Evolutionary conservation across 2,888 invertebrate genomes (phyloP), one percentile per base, ranked within the genome.

Genomic region (Erpobdella octoculata): DNA sequence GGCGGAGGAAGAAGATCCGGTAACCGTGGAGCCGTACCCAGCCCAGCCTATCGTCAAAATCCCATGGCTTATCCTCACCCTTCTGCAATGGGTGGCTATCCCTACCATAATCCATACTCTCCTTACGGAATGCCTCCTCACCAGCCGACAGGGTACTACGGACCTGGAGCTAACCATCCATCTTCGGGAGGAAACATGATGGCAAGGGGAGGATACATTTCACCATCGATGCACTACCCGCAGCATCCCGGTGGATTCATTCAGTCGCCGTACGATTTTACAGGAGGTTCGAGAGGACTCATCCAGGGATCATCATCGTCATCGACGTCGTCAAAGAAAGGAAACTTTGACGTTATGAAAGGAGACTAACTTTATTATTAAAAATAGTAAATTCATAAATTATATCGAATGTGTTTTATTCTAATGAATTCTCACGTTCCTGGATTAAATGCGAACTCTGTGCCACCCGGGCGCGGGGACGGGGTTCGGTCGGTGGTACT

Each of bases 81-180:
- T 21, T 66, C 71, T 8, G 38, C 62, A 18, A 66, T 71, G 66
- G 36, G 35, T n/a, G 53, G 53, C 5, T 71, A 65, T 21, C 58
- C 65, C 15, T 66, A 65, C 53, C 36, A 65, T 28, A 36, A 65
- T n/a, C 71, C 71, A n/a, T 72, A 72, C 69, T 35, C 37, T 8
- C 46, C 61, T 18, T 68, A 72, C 62, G 53, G 35, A 21, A 25
- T 35, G 36, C 59, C 36, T 1, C 58, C 69, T 2, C 69, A 62
- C 33, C 62, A 31, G 33, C 33, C 33, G 1, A 31, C 31, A n/a
- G 31, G 35, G 6, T 62, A 62, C n/a, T 35, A 31, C 31, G 62
- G 62, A 21, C 28, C 62, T 8, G 35, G 62, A 8, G 28, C 62
- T n/a, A 33, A 9, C 12, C 62, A 62, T n/a, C 35, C 62, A 1